phyloP scores from a whole-genome alignment of 2,797 vertebrate genomes.

The Podarcis lilfordi region DNA sequence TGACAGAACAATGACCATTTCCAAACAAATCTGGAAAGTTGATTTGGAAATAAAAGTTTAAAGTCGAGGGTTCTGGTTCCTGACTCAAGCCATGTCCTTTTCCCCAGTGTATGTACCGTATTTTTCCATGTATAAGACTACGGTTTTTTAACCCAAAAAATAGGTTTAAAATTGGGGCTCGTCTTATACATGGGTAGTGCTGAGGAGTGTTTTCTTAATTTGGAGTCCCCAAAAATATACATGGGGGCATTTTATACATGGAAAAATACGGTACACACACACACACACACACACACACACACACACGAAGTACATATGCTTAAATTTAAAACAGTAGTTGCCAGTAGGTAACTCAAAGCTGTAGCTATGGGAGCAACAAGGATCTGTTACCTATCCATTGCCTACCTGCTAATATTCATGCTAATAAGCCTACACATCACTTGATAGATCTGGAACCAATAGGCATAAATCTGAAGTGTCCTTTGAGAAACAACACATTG shows the following conservation, averaged over 20 bases:
- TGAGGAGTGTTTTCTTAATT: too few relatives aligned
- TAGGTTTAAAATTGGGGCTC: too few relatives aligned
- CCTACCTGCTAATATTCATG: conserved; percentile 39
- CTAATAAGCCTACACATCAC: not conserved
- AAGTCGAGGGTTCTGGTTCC: too few relatives aligned
- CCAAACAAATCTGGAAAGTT: not conserved
- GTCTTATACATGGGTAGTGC: too few relatives aligned
- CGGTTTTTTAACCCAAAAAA: rapidly evolving
- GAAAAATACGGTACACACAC: too few relatives aligned
- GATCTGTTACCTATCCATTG: conserved; percentile 70
- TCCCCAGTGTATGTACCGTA: too few relatives aligned
- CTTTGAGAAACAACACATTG: not conserved
- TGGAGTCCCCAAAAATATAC: too few relatives aligned
- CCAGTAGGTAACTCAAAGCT: conserved; percentile 83
- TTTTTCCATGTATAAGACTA: too few relatives aligned
- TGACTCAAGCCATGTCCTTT: too few relatives aligned
- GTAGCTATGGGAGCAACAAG: conserved; percentile 70
- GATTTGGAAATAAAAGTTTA: too few relatives aligned
- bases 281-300: too few relatives aligned
- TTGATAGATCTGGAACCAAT: not conserved
- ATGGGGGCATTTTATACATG: too few relatives aligned
- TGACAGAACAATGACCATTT: not conserved
- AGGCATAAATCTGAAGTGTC: not conserved
- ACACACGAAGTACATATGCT: conserved; percentile 64
- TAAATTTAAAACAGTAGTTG: conserved; percentile 84